Evolutionary conservation across 2,888 invertebrate genomes (phyloP).

Genomic region (Machimus atricapillus): DNA sequence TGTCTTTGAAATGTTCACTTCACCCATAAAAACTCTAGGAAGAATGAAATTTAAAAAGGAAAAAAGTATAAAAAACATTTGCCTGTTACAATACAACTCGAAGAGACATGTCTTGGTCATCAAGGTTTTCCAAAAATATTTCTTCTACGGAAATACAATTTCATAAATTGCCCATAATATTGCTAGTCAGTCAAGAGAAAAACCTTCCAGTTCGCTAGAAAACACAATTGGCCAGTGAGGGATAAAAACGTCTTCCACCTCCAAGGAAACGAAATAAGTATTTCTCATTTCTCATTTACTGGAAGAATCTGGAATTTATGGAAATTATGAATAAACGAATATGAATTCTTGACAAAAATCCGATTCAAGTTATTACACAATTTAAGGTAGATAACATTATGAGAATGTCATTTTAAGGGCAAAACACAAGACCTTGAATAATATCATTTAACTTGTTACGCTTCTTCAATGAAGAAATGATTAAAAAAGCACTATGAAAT

Average conservation of each 20-base stretch:
- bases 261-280: neutral
- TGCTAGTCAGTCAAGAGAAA: neutral
- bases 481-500: neutral
- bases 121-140: neutral
- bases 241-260: neutral
- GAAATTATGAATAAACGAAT: neutral
- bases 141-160: conserved; percentile 1
- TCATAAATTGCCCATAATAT: conserved; percentile 2
- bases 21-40: neutral
- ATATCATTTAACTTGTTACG: neutral
- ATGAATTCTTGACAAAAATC: neutral
- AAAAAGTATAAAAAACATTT: neutral
- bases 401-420: neutral
- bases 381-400: neutral
- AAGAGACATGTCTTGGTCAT: neutral
- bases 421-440: neutral
- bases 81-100: neutral
- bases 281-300: neutral
- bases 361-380: neutral
- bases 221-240: neutral
- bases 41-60: neutral
- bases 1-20: neutral
- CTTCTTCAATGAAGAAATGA: neutral
- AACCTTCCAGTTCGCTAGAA: neutral
- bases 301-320: neutral